Conservation (phyloP, 23 tunicate genomes). For the Oikopleura vanhoeffeni region DNA sequence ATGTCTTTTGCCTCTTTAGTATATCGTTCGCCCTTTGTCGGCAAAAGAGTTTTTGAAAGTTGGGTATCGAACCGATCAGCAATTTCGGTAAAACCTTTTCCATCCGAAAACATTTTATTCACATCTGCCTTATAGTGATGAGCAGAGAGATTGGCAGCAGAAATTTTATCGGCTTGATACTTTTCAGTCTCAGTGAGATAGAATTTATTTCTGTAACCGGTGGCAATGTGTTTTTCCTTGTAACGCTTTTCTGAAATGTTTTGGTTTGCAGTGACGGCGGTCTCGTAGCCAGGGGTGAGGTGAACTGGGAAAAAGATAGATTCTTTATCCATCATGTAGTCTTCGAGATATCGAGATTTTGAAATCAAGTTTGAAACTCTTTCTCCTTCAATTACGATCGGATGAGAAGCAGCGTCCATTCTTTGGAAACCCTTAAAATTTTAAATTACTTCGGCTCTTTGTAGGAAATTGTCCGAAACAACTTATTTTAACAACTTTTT, state of each 20-base stretch:
- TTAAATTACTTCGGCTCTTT: too few relatives aligned
- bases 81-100: conserved; percentile 11
- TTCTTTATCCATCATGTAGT: neutral
- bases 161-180: conserved; percentile 26
- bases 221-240: conserved; percentile 21
- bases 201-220: conserved; percentile 28
- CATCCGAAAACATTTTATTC: conserved; percentile 1
- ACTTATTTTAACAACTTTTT: too few relatives aligned
- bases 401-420: conserved; percentile 30
- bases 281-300: neutral
- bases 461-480: too few relatives aligned
- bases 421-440: conserved; percentile 48
- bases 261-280: neutral
- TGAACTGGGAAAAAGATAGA: conserved; percentile 7
- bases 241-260: neutral
- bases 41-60: neutral
- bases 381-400: conserved; percentile 41
- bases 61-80: conserved; percentile 1
- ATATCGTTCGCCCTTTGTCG: conserved; percentile 1
- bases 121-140: neutral
- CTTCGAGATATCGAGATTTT: conserved; percentile 12
- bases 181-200: conserved; percentile 53
- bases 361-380: conserved; percentile 32
- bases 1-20: neutral
- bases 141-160: neutral